Evolutionary conservation across 1,140 invertebrate species (phyloP).

Genomic region (Drosophila tristis): DNA sequence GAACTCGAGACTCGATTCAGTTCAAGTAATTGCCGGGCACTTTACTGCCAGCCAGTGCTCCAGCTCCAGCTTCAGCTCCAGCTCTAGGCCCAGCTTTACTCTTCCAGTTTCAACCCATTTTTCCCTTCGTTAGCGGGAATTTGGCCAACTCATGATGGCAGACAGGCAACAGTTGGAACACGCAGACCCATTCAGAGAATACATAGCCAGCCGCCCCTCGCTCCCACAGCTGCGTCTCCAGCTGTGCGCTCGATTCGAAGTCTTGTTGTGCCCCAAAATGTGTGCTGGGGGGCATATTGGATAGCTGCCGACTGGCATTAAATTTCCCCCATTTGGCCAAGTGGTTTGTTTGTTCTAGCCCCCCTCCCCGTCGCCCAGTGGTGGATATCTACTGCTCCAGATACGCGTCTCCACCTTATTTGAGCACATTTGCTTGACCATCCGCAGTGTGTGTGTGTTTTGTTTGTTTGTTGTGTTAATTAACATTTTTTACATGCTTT

Average conservation of each 20-base stretch:
- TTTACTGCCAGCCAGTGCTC: slow-evolving; percentile 14
- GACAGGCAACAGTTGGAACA: background rate
- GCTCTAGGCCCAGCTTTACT: background rate
- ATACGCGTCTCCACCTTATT: slow-evolving; percentile 33
- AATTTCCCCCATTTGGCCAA: background rate
- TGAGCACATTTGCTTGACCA: slow-evolving; percentile 25
- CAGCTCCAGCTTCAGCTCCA: background rate
- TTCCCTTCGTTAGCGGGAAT: slow-evolving; percentile 27
- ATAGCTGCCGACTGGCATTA: slow-evolving; percentile 10
- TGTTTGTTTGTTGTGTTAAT: slow-evolving; percentile 33
- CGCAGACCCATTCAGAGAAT: slow-evolving; percentile 24
- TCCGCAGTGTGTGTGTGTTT: background rate
- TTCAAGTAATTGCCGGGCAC: slow-evolving; percentile 44
- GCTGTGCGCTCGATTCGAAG: slow-evolving; percentile 30
- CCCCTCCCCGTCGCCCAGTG: background rate
- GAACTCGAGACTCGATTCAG: slow-evolving; percentile 44
- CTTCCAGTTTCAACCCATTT: slow-evolving; percentile 8
- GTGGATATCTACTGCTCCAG: slow-evolving; percentile 21
- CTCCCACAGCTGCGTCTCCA: slow-evolving; percentile 38
- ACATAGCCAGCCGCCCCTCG: background rate
- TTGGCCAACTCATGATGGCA: slow-evolving; percentile 51
- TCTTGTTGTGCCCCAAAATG: slow-evolving; percentile 15
- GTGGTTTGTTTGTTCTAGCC: slow-evolving; percentile 21
- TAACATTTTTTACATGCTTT: slow-evolving; percentile 56
- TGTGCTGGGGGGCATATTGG: slow-evolving; percentile 18